phyloP scores from a whole-genome alignment of 1,140 invertebrate species.

The Myzus persicae region DNA sequence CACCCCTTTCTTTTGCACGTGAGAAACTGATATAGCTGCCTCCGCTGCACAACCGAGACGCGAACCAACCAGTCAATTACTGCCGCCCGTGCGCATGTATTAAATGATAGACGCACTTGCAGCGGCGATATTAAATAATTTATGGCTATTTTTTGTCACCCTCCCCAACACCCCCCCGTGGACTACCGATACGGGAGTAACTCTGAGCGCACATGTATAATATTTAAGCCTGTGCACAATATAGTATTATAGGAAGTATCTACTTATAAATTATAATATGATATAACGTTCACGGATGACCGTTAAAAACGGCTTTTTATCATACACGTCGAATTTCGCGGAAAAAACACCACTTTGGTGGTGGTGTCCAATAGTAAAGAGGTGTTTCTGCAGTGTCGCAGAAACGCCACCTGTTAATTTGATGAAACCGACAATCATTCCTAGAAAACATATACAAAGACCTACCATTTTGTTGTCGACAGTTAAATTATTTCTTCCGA shows the following conservation, averaged over 20 bases:
- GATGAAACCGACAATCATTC: neutral
- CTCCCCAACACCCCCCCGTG: neutral
- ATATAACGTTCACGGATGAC: too few relatives aligned
- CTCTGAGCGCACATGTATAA: neutral
- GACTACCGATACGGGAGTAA: neutral
- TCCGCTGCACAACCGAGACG: neutral
- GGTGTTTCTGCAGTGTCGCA: neutral
- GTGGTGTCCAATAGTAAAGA: too few relatives aligned
- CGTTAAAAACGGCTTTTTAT: too few relatives aligned
- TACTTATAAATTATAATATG: too few relatives aligned
- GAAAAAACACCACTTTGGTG: too few relatives aligned
- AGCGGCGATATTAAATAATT: neutral
- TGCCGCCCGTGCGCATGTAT: neutral
- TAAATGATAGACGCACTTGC: neutral
- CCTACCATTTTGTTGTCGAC: neutral
- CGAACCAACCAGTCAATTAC: neutral
- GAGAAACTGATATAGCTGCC: constrained; percentile 34
- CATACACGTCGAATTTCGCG: too few relatives aligned
- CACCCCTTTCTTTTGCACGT: constrained; percentile 33
- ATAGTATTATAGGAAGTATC: too few relatives aligned
- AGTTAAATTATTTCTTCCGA: neutral
- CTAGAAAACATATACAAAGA: neutral
- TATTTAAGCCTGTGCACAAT: too few relatives aligned
- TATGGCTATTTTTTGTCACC: neutral
- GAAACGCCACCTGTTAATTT: neutral